phyloP scores from a whole-genome alignment of 23 tunicate genomes.

The Trididemnum clinides region DNA sequence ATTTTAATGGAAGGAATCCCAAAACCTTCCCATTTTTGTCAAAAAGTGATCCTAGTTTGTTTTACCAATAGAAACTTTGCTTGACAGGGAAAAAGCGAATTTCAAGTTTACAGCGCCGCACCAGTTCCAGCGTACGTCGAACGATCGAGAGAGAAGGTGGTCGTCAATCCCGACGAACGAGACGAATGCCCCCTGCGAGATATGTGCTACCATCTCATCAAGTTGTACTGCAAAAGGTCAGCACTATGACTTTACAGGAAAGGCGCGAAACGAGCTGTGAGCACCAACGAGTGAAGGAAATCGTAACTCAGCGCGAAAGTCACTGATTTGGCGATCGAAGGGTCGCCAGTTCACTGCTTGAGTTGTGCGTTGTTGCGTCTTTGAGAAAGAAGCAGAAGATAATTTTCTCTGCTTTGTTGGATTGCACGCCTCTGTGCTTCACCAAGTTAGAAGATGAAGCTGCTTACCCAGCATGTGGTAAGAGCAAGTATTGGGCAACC shows the following conservation, averaged over 20 bases:
- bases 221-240: constrained; percentile 74
- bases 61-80: background rate
- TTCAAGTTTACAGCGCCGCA: constrained; percentile 61
- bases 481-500: too few relatives aligned
- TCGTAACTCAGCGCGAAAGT: too few relatives aligned
- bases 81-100: constrained; percentile 71
- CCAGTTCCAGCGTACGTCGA: constrained; percentile 78
- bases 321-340: too few relatives aligned
- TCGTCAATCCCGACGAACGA: background rate
- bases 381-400: too few relatives aligned
- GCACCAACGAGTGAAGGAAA: too few relatives aligned
- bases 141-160: constrained; percentile 19
- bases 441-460: too few relatives aligned
- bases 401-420: too few relatives aligned
- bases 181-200: constrained; percentile 52
- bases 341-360: too few relatives aligned
- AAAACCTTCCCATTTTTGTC: background rate
- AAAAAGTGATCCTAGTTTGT: background rate
- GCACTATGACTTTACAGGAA: background rate
- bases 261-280: background rate
- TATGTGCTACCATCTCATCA: constrained; percentile 69
- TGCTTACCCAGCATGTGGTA: too few relatives aligned
- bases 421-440: too few relatives aligned
- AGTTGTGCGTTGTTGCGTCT: too few relatives aligned
- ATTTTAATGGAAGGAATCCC: background rate